A percentile compares a stretch with the other conserved stretches of the same genome.
These are phyloP conservation scores for Homalodisca vitripennis DNA, from an alignment of 1,140 invertebrate species.

Conservation along the genomic window DNA sequence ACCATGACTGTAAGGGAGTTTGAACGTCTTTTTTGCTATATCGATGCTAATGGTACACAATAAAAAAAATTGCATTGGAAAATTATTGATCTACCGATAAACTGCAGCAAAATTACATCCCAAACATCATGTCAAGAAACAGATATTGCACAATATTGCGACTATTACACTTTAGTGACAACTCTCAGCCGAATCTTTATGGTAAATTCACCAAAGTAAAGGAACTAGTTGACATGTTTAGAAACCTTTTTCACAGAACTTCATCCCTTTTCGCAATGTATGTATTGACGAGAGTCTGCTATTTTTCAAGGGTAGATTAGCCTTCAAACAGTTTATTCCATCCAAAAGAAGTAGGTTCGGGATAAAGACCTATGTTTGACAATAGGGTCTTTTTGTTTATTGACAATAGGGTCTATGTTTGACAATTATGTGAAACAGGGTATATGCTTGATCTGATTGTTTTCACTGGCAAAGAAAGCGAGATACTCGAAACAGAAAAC, in stretches of 20 bases:
- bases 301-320: no score
- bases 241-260: constrained; percentile 23
- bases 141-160: constrained; percentile 17
- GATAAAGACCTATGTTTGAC: constrained; percentile 42
- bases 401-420: constrained; percentile 21
- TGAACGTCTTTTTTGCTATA: constrained; percentile 2
- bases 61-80: constrained; percentile 7
- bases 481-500: constrained; percentile 30
- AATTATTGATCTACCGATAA: constrained; percentile 15
- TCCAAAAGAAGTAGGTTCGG: no score
- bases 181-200: no score
- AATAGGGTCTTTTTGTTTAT: no score
- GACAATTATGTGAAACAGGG: constrained; percentile 44
- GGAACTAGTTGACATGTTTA: no score
- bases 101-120: constrained; percentile 16
- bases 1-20: background rate
- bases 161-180: background rate
- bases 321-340: no score
- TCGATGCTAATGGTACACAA: constrained; percentile 13
- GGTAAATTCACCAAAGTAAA: no score
- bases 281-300: no score
- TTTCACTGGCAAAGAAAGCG: constrained; percentile 41
- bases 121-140: no score
- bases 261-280: constrained; percentile 37
- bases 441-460: constrained; percentile 46